Base-by-base conservation (phyloP, 2,888 invertebrate genomes). In the Micropterix aruncella region DNA sequence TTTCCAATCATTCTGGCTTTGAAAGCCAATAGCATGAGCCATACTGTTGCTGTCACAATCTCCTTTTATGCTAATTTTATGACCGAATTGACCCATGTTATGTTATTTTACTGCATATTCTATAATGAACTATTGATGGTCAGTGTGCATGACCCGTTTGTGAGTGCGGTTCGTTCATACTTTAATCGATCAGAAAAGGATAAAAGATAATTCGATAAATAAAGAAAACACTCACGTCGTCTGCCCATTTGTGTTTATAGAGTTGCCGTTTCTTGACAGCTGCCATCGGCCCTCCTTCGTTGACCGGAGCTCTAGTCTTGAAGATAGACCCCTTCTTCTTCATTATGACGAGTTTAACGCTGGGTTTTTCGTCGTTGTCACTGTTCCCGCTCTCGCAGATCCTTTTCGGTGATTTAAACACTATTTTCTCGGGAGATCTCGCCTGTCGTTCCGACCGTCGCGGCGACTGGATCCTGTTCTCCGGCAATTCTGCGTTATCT, bases 261-360 rank as follows among this genome's bases (percentile, higher is more conserved):
- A 90, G 63, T 46, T 87, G 88, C 41, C 87, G 73, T 61, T 90
- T 85, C 55, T 85, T 77, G 49, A 79, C 66, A 44, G 79, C 79
- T 16, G 73, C 74, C 48, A 70, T 53, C 7, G 74, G 69, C 44
- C 68, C 68, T 53, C 77, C 79, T 51, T 79, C 78, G 51, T 77
- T 73, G 14, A 80, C 76, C 50, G 81, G 62, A 12, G 81, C 80
- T 46, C 90, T 79, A 56, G 88, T 88, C 58, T 91, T 91, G 58
- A 91, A 91, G 60, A 91, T 90, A 55, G 89, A 89, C 40, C 89
- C 89, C 58, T 91, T 90, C 60, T 88, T 90, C 59, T 83, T 83
- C 2, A 81, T 81, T 50, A 83, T 83, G 15, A 83, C 79, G 50
- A 83, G 60, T 56, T 83, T 83, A 16, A 80, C 80, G 58, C 77